Percentiles rank a stretch among this genome's conserved stretches.
These are phyloP conservation scores for Nebria ingens DNA, from an alignment of 1,140 invertebrate species.

Conservation along the genomic window DNA sequence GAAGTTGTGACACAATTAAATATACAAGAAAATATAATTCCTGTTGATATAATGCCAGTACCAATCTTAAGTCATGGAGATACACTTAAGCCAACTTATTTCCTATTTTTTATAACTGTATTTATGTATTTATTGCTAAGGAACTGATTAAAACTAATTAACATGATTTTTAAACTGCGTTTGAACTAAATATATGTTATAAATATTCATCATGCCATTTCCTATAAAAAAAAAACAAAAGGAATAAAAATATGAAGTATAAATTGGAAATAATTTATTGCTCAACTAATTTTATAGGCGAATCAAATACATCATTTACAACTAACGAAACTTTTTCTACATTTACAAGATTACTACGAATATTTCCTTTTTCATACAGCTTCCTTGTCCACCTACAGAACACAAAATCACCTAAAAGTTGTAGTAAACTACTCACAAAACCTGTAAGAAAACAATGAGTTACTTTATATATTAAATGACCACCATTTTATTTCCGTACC, in stretches of 20 bases:
- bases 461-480: background rate
- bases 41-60: conserved; percentile 13
- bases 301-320: background rate
- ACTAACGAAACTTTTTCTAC: background rate
- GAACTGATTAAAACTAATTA: background rate
- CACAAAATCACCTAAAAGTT: conserved; percentile 32
- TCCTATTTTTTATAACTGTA: background rate
- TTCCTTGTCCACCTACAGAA: conserved; percentile 27
- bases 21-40: conserved; percentile 21
- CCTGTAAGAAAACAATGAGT: conserved; percentile 28
- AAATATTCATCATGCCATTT: background rate
- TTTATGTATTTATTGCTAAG: background rate
- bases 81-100: background rate
- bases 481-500: conserved; percentile 35
- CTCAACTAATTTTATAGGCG: background rate
- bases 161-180: background rate
- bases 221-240: background rate
- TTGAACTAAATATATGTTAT: background rate
- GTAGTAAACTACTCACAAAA: conserved; percentile 36
- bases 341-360: background rate
- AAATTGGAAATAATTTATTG: background rate
- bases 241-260: background rate
- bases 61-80: background rate
- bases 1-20: conserved; percentile 29
- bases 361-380: conserved; percentile 13